These are phyloP conservation scores for Oscheius onirici DNA, from an alignment of 2,888 invertebrate species.

Conservation along the genomic window DNA sequence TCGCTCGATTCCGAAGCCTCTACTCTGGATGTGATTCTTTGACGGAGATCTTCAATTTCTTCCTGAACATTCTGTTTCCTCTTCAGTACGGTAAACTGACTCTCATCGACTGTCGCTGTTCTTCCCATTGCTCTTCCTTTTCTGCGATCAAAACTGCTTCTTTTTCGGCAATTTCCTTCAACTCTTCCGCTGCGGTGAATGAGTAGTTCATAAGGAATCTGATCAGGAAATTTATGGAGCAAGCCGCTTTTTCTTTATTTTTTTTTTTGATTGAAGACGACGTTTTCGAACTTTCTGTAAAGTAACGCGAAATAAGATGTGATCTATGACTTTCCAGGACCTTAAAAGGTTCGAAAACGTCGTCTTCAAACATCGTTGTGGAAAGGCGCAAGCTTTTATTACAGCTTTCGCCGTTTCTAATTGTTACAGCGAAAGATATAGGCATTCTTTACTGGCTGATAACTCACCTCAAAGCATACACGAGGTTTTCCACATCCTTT, in stretches of 20 bases:
- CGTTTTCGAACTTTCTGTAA: too few species aligned
- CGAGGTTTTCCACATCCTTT: conserved; percentile 54
- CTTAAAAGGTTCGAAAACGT: too few species aligned
- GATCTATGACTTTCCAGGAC: too few species aligned
- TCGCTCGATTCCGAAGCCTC: conserved; percentile 38
- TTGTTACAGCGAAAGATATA: not conserved
- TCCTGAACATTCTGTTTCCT: conserved; percentile 41
- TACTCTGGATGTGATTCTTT: conserved; percentile 60
- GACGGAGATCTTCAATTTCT: conserved; percentile 62
- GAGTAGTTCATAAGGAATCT: conserved; percentile 40
- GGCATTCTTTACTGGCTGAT: conserved; percentile 53
- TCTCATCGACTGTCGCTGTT: conserved; percentile 56
- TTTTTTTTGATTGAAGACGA: too few species aligned
- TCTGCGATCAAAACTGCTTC: conserved; percentile 65
- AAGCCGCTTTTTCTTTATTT: too few species aligned
- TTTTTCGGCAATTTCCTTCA: conserved; percentile 64
- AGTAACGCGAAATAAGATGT: too few species aligned
- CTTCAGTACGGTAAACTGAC: conserved; percentile 7
- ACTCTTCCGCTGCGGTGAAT: conserved; percentile 64
- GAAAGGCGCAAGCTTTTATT: too few species aligned
- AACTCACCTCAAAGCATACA: conserved; percentile 49
- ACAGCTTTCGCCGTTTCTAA: too few species aligned
- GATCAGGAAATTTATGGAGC: too few species aligned
- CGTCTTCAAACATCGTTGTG: too few species aligned
- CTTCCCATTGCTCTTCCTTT: conserved; percentile 67